A percentile compares a stretch with the other conserved stretches of the same genome.
These are phyloP conservation scores for Hirudinaria manillensis DNA, from an alignment of 2,888 invertebrate genomes.

Conservation along the genomic window DNA sequence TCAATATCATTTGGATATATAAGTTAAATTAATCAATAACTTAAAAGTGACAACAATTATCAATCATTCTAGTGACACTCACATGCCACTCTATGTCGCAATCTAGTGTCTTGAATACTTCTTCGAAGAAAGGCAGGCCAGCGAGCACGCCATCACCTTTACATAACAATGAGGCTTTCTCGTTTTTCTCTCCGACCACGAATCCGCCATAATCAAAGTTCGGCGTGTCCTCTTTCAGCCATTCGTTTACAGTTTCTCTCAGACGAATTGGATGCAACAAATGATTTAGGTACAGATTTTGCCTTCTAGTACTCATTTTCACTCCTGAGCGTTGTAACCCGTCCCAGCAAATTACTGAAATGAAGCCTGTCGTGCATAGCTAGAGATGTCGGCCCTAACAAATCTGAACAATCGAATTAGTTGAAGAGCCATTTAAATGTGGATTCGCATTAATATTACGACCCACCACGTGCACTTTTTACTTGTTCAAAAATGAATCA, in stretches of 20 bases:
- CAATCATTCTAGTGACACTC: not conserved
- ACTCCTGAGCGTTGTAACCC: too few relatives aligned
- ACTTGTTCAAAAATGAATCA: too few relatives aligned
- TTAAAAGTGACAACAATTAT: not conserved
- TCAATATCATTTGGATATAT: not conserved
- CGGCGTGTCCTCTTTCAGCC: slow-evolving; percentile 52
- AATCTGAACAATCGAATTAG: too few relatives aligned
- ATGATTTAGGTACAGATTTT: slow-evolving; percentile 21
- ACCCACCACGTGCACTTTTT: too few relatives aligned
- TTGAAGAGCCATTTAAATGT: too few relatives aligned
- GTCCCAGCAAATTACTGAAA: too few relatives aligned
- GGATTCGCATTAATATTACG: too few relatives aligned
- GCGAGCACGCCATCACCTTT: slow-evolving; percentile 52
- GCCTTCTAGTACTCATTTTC: not conserved
- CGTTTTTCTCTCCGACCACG: slow-evolving; percentile 50
- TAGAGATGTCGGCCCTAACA: too few relatives aligned
- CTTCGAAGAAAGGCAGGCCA: slow-evolving; percentile 54
- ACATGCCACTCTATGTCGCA: slow-evolving; percentile 50
- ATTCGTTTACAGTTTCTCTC: slow-evolving; percentile 46
- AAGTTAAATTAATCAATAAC: not conserved
- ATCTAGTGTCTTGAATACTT: slow-evolving; percentile 52
- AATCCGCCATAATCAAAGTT: slow-evolving; percentile 53
- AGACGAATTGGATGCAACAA: slow-evolving; percentile 50
- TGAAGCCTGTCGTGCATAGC: too few relatives aligned
- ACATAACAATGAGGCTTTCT: slow-evolving; percentile 47